phyloP scores from a whole-genome alignment of 2,113 vertebrate genomes.

The Mungos mungo region DNA sequence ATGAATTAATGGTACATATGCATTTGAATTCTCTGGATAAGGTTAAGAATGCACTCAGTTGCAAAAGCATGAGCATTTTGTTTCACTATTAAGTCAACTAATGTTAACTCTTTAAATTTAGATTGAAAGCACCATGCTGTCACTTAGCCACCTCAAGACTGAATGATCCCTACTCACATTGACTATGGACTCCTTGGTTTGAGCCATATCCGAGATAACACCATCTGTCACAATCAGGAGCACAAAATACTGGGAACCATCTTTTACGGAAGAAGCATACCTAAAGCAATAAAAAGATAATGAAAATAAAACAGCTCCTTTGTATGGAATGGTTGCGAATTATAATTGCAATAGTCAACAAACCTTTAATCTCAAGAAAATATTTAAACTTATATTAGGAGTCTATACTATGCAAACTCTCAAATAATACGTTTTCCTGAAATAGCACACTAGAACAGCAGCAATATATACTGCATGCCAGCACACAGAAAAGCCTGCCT shows the following conservation, averaged over 20 bases:
- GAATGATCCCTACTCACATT: constrained; percentile 87
- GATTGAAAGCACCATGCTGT: background rate
- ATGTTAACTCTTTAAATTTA: background rate
- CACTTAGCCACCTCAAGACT: background rate
- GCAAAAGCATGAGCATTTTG: background rate
- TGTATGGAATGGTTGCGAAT: background rate
- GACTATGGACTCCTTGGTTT: constrained; percentile 96
- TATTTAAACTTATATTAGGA: background rate
- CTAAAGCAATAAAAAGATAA: constrained; percentile 79
- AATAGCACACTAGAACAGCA: background rate
- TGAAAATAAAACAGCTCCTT: background rate
- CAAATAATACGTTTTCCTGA: background rate
- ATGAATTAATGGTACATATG: background rate
- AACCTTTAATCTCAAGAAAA: background rate
- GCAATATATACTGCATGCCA: background rate
- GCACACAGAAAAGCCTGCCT: background rate
- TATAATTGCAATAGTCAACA: background rate
- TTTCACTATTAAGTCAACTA: background rate
- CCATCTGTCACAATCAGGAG: constrained; percentile 97
- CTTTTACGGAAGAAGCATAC: constrained; percentile 94
- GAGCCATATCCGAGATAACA: constrained; percentile 98
- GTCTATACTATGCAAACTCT: background rate
- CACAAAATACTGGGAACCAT: constrained; percentile 98
- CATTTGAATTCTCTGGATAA: background rate
- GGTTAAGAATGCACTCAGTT: background rate